phyloP scores from a whole-genome alignment of 2,888 invertebrate species.

The Coleophora flavipennella region DNA sequence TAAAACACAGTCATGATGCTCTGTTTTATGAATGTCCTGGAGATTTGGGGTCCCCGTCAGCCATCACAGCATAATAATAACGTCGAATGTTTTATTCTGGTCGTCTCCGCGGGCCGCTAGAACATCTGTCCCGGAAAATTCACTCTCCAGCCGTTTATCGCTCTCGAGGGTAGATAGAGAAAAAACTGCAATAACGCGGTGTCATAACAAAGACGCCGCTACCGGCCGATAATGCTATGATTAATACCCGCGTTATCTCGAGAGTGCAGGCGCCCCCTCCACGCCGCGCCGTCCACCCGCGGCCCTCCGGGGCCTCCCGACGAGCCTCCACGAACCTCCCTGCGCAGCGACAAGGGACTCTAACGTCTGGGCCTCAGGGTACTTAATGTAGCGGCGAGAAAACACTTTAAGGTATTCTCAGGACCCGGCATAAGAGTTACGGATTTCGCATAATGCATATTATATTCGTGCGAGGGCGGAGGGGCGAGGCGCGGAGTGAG shows the following conservation, averaged over 20 bases:
- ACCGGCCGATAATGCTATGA: slow-evolving; percentile 69
- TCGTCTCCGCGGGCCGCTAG: slow-evolving; percentile 44
- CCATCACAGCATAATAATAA: slow-evolving; percentile 33
- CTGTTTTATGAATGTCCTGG: slow-evolving; percentile 16
- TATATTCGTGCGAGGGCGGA: slow-evolving; percentile 51
- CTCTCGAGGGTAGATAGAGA: slow-evolving; percentile 62
- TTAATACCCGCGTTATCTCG: slow-evolving; percentile 71
- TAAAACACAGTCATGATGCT: slow-evolving; percentile 1
- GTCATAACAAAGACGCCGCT: slow-evolving; percentile 69
- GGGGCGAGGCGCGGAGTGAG: slow-evolving; percentile 19
- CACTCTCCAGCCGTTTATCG: slow-evolving; percentile 61
- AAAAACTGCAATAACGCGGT: slow-evolving; percentile 70
- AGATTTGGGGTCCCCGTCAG: slow-evolving; percentile 1
- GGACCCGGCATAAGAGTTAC: slow-evolving; percentile 64
- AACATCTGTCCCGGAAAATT: slow-evolving; percentile 72
- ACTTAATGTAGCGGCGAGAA: background rate
- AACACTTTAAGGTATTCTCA: slow-evolving; percentile 52
- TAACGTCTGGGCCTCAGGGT: background rate
- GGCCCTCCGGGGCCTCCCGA: slow-evolving; percentile 12
- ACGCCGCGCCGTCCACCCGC: slow-evolving; percentile 33
- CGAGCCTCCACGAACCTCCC: slow-evolving; percentile 16
- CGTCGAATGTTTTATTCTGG: slow-evolving; percentile 55
- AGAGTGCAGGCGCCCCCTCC: slow-evolving; percentile 60
- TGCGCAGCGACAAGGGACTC: background rate
- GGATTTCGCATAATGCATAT: slow-evolving; percentile 73